Evolutionary conservation across 2,888 invertebrate genomes (phyloP), one percentile per base, ranked within the genome.

Genomic region (Parnassius smintheus): DNA sequence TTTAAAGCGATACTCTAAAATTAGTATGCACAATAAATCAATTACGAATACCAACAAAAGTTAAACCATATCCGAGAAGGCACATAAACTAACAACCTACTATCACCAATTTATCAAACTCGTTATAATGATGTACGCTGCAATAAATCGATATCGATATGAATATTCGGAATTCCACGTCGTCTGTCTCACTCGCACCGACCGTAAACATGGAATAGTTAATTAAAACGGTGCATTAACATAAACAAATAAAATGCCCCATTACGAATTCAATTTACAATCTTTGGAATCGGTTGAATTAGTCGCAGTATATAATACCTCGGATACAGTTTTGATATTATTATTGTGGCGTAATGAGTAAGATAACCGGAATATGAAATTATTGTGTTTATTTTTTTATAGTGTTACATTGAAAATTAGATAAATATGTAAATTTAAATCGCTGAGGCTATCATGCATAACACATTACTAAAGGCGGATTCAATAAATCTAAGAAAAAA

Each of bases 181-280:
- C 80, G 13, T 13, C 61, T 61, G 59, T 69, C 70, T 49, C 70
- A 49, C 66, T 78, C 80, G 64, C 77, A 66, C 75, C 64, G 65
- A 57, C 71, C 73, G 72, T 77, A 78, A 79, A 76, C 77, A 76
- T 75, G 78, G 77, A 76, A 75, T 75, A 80, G 74, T 82, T 89
- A 89, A 91, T 91, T 91, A 90, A 91, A 90, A 83, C 83, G 77
- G 78, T 76, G 82, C 81, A 91, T 91, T 91, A 89, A 89, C 91
- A 91, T 91, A 91, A 90, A 91, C 91, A 91, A 91, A 91, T 91
- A 91, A 91, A 91, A 91, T 83, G 82, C 76, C 81, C 86, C 88
- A 91, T 91, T 91, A 90, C 81, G 88, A 84, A 88, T 90, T 90
- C 91, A 89, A 91, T 91, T 91, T 91, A 91, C 90, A 90, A 89